Percentiles rank a stretch among this genome's conserved stretches.
Conservation (phyloP, 2,888 invertebrate species). For the Microchrysa polita region DNA sequence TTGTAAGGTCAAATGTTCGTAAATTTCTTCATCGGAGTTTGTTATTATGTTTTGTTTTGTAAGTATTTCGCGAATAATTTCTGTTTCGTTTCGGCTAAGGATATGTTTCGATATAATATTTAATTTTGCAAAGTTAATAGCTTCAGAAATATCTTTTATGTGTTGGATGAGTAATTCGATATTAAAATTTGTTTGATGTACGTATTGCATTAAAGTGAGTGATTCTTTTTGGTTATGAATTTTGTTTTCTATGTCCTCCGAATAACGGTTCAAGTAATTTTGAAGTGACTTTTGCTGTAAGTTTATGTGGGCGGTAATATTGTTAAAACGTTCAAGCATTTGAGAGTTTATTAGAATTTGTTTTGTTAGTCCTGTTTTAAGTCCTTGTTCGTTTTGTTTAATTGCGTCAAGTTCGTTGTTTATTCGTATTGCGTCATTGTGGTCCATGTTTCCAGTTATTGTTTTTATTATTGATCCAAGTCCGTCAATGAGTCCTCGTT, state of each 20-base stretch:
- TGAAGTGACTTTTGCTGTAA: constrained; percentile 44
- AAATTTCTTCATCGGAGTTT: background rate
- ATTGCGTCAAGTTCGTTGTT: constrained; percentile 38
- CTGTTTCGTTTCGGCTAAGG: no score
- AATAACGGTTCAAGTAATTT: background rate
- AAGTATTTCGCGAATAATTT: no score
- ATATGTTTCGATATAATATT: background rate
- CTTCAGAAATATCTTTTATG: constrained; percentile 41
- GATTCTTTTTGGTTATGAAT: no score
- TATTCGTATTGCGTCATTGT: constrained; percentile 37
- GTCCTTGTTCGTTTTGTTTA: constrained; percentile 31
- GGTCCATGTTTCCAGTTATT: constrained; percentile 47
- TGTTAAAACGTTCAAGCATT: constrained; percentile 41
- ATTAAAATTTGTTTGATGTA: background rate
- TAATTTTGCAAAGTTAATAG: constrained; percentile 37
- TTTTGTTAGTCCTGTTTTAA: constrained; percentile 17
- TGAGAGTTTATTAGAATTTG: constrained; percentile 34
- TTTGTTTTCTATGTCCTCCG: no score
- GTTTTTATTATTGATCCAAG: constrained; percentile 34
- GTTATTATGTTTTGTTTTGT: background rate
- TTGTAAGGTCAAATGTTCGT: background rate
- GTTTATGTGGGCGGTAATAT: constrained; percentile 47
- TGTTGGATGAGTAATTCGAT: constrained; percentile 40
- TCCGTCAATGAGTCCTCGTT: constrained; percentile 44
- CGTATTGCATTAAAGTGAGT: no score